These are phyloP conservation scores for Galaxea fascicularis DNA, from an alignment of 92 coral and sea anemone genomes.

Conservation along the genomic window DNA sequence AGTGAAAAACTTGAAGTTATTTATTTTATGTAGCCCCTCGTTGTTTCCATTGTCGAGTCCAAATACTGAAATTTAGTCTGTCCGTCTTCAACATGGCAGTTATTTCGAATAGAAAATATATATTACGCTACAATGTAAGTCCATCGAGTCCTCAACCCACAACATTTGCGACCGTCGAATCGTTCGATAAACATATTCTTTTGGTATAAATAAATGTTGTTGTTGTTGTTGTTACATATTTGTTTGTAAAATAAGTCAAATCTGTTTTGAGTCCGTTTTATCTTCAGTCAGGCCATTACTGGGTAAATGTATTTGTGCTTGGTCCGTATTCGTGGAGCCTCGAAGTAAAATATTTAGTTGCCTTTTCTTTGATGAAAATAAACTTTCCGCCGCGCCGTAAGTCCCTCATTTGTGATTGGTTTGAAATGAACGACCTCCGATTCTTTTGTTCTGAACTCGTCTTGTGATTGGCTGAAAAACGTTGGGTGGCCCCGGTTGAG, in stretches of 20 bases:
- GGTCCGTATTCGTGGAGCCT: not conserved
- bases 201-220: too few relatives aligned
- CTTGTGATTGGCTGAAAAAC: not conserved
- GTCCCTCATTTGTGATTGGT: slow-evolving; percentile 17
- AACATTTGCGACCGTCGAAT: not conserved
- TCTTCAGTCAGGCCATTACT: not conserved
- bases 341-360: not conserved
- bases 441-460: slow-evolving; percentile 22
- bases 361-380: not conserved
- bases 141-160: not conserved
- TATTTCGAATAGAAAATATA: not conserved
- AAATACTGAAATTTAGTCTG: not conserved
- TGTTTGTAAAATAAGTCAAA: not conserved
- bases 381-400: not conserved
- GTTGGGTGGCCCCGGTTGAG: too few relatives aligned
- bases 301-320: not conserved
- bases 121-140: not conserved
- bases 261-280: not conserved
- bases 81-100: not conserved
- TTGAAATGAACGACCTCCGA: not conserved
- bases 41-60: not conserved
- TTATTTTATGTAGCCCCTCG: not conserved
- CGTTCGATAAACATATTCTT: not conserved
- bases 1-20: not conserved
- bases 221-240: too few relatives aligned